Evolutionary conservation across 1,140 invertebrate species (phyloP).

Genomic region (Bacillus rossius): DNA sequence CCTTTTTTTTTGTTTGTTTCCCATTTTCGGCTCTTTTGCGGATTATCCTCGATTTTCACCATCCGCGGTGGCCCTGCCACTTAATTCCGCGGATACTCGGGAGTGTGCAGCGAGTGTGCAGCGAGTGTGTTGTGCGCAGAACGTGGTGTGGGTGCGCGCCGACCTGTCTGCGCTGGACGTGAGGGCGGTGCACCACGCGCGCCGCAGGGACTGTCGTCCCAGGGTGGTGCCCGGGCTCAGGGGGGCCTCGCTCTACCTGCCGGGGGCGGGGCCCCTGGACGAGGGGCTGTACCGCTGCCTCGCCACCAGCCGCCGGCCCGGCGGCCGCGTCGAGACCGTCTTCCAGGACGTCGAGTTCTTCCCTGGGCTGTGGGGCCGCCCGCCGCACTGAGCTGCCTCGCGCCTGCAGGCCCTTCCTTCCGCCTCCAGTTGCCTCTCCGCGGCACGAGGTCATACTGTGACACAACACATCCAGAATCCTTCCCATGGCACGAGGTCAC

Average conservation of each 20-base stretch:
- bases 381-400: too few relatives aligned
- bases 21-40: too few relatives aligned
- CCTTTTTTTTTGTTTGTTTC: too few relatives aligned
- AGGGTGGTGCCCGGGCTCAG: slow-evolving; percentile 21
- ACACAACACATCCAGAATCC: too few relatives aligned
- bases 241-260: slow-evolving; percentile 26
- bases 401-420: too few relatives aligned
- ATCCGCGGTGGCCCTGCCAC: too few relatives aligned
- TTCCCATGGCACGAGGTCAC: too few relatives aligned
- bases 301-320: slow-evolving; percentile 20
- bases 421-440: too few relatives aligned
- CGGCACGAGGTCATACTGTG: too few relatives aligned
- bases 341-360: slow-evolving; percentile 32
- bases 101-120: too few relatives aligned
- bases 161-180: slow-evolving; percentile 24
- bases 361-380: slow-evolving; percentile 18
- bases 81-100: too few relatives aligned
- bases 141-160: slow-evolving; percentile 31
- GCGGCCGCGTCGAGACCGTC: slow-evolving; percentile 18
- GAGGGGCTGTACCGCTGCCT: slow-evolving; percentile 30
- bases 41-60: too few relatives aligned
- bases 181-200: slow-evolving; percentile 21
- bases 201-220: slow-evolving; percentile 21
- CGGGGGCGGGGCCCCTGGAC: slow-evolving; percentile 22
- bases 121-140: slow-evolving; percentile 17